Conservation (phyloP, 2,797 vertebrate species). For the Intellagama lesueurii region DNA sequence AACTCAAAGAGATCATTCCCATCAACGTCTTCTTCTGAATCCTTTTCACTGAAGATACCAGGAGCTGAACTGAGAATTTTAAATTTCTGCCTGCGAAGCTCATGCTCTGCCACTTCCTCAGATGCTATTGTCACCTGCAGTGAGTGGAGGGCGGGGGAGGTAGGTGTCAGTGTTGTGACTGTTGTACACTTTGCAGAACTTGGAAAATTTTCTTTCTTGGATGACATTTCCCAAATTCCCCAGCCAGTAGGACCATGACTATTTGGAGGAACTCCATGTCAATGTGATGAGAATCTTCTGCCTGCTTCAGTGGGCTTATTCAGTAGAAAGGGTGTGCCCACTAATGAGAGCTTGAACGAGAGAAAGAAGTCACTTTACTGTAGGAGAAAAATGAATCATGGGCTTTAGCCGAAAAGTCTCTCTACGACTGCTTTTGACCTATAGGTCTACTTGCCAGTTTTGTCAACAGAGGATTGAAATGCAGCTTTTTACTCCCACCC, state of each 20-base stretch:
- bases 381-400: too few relatives aligned
- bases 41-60: background rate
- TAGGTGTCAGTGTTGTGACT: too few relatives aligned
- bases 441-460: too few relatives aligned
- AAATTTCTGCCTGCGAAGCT: background rate
- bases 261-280: background rate
- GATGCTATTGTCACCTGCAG: background rate
- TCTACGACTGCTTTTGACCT: too few relatives aligned
- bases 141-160: too few relatives aligned
- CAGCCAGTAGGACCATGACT: too few relatives aligned
- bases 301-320: background rate
- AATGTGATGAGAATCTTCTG: background rate
- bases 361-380: background rate
- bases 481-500: background rate
- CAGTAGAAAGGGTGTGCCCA: background rate
- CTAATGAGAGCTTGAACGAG: constrained; percentile 3
- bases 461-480: background rate
- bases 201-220: background rate
- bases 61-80: background rate
- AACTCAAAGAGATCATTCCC: background rate
- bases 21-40: background rate
- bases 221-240: too few relatives aligned
- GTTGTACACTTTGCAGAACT: background rate
- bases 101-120: background rate
- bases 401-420: too few relatives aligned